Percentiles rank a stretch among this genome's conserved stretches.
phyloP scores from a whole-genome alignment of 2,888 invertebrate genomes.

The Emmelina monodactyla region DNA sequence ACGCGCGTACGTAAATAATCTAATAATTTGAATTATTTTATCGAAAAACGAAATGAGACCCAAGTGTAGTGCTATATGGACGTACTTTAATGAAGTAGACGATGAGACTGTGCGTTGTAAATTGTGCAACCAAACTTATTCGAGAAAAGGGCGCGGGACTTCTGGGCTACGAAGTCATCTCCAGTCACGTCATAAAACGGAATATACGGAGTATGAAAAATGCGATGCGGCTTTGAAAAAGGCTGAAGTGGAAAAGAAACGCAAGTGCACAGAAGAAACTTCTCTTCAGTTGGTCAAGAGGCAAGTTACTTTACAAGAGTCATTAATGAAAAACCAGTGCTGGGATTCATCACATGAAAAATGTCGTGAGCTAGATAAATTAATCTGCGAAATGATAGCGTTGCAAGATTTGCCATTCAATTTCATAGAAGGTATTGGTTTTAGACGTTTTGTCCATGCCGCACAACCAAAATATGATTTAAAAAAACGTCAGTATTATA shows the following conservation, averaged over 20 bases:
- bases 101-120: slow-evolving; percentile 7
- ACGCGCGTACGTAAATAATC: too few relatives aligned
- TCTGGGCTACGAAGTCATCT: slow-evolving; percentile 7
- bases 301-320: slow-evolving; percentile 7
- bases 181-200: slow-evolving; percentile 7
- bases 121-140: slow-evolving; percentile 4
- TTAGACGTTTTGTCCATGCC: slow-evolving; percentile 16
- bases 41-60: slow-evolving; percentile 14
- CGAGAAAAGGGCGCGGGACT: slow-evolving; percentile 4
- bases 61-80: slow-evolving; percentile 6
- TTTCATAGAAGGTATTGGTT: slow-evolving; percentile 20
- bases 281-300: slow-evolving; percentile 3
- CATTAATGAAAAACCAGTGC: slow-evolving; percentile 12
- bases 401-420: slow-evolving; percentile 19
- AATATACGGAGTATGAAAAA: slow-evolving; percentile 4
- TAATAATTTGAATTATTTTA: too few relatives aligned
- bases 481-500: slow-evolving; percentile 16
- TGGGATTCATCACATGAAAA: slow-evolving; percentile 16
- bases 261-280: slow-evolving; percentile 5
- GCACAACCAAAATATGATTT: slow-evolving; percentile 16
- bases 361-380: slow-evolving; percentile 16
- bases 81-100: slow-evolving; percentile 7
- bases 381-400: slow-evolving; percentile 19
- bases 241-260: slow-evolving; percentile 4
- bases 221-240: neutral